Evolutionary conservation across 2,797 vertebrate genomes (phyloP).

Genomic region (Ptychobarbus kaznakovi): DNA sequence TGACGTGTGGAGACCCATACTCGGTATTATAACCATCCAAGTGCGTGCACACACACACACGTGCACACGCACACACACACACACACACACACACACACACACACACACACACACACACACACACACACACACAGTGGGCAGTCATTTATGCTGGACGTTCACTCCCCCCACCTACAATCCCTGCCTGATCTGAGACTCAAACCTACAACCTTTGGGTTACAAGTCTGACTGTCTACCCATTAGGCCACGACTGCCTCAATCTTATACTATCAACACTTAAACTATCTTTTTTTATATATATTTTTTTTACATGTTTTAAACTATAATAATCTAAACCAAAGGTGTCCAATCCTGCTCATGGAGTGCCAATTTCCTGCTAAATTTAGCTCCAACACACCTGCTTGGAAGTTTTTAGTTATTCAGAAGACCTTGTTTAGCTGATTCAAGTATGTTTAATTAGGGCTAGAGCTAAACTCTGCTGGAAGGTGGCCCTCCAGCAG

Average conservation of each 20-base stretch:
- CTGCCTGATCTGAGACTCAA: too few species aligned
- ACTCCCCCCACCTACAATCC: too few species aligned
- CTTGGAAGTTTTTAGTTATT: not conserved
- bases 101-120: too few species aligned
- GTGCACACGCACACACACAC: too few species aligned
- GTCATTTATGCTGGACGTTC: too few species aligned
- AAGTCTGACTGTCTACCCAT: too few species aligned
- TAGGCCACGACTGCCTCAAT: not conserved
- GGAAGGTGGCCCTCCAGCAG: conserved; percentile 6
- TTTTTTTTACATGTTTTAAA: not conserved
- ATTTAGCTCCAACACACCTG: not conserved
- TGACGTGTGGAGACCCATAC: too few species aligned
- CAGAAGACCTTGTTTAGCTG: not conserved
- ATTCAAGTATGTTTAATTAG: not conserved
- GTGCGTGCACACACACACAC: too few species aligned
- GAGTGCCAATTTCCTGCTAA: not conserved
- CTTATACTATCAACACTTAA: not conserved
- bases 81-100: too few species aligned
- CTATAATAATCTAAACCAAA: not conserved
- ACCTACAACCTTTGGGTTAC: too few species aligned
- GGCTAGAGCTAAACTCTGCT: not conserved
- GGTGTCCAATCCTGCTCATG: not conserved
- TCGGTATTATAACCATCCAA: too few species aligned
- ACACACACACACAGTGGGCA: too few species aligned
- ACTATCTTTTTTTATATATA: not conserved